Evolutionary conservation across 2,797 vertebrate species (phyloP).

Genomic region (Cyclura pinguis): DNA sequence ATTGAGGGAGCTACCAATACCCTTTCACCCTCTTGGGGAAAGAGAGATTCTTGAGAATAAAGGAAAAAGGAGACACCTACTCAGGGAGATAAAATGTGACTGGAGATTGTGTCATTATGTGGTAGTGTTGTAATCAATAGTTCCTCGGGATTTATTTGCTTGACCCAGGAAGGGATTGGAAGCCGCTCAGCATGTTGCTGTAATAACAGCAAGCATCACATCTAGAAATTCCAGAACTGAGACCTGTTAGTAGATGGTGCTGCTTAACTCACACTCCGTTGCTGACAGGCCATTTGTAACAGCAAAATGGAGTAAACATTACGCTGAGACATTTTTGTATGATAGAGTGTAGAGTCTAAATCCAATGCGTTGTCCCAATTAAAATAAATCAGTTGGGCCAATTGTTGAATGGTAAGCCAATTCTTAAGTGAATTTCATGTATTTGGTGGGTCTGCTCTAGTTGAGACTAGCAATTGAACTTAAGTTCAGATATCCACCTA

Average conservation of each 20-base stretch:
- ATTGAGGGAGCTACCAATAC: neutral
- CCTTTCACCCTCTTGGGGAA: neutral
- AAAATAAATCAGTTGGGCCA: no score
- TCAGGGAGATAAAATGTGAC: constrained; percentile 49
- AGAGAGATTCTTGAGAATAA: neutral
- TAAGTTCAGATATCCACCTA: neutral
- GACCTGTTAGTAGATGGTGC: neutral
- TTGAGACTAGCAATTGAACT: no score
- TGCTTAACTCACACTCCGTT: neutral
- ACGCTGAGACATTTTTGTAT: neutral
- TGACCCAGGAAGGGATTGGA: neutral
- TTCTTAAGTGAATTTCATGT: no score
- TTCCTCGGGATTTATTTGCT: constrained; percentile 20
- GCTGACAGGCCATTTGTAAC: neutral
- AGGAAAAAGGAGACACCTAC: neutral
- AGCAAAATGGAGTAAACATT: neutral
- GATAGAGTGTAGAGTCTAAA: neutral
- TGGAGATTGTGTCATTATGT: neutral
- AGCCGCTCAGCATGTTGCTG: neutral
- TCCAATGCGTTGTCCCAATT: no score
- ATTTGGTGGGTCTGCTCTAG: no score
- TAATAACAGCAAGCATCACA: neutral
- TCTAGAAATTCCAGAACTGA: neutral
- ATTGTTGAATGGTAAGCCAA: no score
- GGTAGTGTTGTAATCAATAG: fast-evolving